Conservation (phyloP, 2,888 invertebrate species). For the Tubulanus polymorphus region DNA sequence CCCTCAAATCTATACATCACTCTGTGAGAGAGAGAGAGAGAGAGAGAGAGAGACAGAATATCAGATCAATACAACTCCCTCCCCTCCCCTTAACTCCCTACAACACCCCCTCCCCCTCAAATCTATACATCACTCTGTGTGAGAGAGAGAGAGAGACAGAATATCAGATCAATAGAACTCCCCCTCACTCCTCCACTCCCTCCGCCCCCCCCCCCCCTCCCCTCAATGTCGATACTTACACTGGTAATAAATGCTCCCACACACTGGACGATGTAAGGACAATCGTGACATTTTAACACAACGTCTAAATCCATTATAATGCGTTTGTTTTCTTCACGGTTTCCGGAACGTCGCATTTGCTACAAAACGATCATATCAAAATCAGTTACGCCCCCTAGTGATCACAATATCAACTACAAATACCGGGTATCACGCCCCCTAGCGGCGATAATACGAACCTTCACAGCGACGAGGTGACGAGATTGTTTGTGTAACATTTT, state of each 20-base stretch:
- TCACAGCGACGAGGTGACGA: conserved; percentile 84
- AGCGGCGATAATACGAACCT: conserved; percentile 60
- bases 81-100: too few relatives aligned
- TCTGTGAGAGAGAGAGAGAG: too few relatives aligned
- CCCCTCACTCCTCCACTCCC: too few relatives aligned
- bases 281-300: conserved; percentile 94
- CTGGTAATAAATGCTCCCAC: conserved; percentile 94
- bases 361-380: conserved; percentile 24
- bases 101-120: too few relatives aligned
- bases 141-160: too few relatives aligned
- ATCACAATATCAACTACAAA: background rate
- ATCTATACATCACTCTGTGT: too few relatives aligned
- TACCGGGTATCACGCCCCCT: background rate
- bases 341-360: conserved; percentile 90
- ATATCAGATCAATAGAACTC: too few relatives aligned
- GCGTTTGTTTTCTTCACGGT: conserved; percentile 93
- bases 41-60: too few relatives aligned
- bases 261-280: conserved; percentile 94
- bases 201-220: background rate
- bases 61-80: too few relatives aligned
- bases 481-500: conserved; percentile 91
- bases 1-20: too few relatives aligned
- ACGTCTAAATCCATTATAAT: conserved; percentile 99
- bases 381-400: background rate
- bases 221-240: conserved; percentile 60